A percentile compares a stretch with the other conserved stretches of the same genome.
Evolutionary conservation across 2,113 vertebrate species (phyloP).

Genomic region (Cyanistes caeruleus): DNA sequence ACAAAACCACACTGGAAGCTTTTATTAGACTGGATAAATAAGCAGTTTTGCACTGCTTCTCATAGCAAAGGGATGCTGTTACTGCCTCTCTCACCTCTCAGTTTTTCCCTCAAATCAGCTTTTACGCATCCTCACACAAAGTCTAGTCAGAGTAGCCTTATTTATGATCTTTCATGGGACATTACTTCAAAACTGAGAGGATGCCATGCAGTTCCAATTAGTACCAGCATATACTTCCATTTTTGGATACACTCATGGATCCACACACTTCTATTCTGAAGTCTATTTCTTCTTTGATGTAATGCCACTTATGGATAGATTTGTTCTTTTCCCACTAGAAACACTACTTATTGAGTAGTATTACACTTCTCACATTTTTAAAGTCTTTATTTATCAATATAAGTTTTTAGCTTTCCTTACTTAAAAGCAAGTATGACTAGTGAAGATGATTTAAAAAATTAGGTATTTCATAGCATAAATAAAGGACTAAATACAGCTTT

Average conservation of each 20-base stretch:
- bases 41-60: neutral
- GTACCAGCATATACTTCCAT: neutral
- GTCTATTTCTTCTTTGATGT: neutral
- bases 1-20: neutral
- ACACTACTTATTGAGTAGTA: neutral
- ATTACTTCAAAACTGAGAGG: neutral
- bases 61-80: neutral
- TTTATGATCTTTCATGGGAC: neutral
- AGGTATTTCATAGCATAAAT: neutral
- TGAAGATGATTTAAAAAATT: neutral
- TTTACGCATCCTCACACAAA: neutral
- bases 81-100: neutral
- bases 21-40: neutral
- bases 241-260: neutral
- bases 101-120: neutral
- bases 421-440: neutral
- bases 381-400: neutral
- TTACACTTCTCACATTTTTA: neutral
- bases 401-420: neutral
- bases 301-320: neutral
- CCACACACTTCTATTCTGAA: neutral
- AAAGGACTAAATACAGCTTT: neutral
- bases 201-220: neutral
- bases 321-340: neutral
- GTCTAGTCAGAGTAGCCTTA: neutral